Evolutionary conservation across 2,113 vertebrate genomes (phyloP).

Genomic region (Aegotheles bennettii): DNA sequence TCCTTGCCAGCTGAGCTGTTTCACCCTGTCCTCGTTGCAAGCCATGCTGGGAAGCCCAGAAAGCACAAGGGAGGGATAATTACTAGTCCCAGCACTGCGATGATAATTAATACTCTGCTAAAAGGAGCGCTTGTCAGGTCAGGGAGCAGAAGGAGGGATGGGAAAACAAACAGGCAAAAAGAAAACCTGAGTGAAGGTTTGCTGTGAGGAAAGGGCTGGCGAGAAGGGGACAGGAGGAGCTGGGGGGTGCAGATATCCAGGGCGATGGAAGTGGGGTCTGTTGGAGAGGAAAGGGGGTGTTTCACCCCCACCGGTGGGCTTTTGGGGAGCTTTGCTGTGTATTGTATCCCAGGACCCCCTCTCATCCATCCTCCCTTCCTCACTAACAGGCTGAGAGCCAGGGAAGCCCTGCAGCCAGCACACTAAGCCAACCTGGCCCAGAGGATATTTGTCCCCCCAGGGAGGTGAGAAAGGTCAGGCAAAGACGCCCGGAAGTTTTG

Average conservation of each 20-base stretch:
- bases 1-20: slow-evolving; percentile 5
- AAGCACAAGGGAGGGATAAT: slow-evolving; percentile 60
- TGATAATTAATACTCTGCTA: slow-evolving; percentile 60
- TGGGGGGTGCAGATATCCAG: not conserved
- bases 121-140: slow-evolving; percentile 13
- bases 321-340: not conserved
- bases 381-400: not conserved
- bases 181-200: not conserved
- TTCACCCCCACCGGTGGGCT: not conserved
- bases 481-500: not conserved
- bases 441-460: not conserved
- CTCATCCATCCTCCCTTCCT: not conserved
- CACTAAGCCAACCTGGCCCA: not conserved
- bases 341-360: not conserved
- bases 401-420: not conserved
- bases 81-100: slow-evolving; percentile 1
- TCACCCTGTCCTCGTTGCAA: not conserved
- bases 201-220: not conserved
- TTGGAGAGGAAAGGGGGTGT: not conserved
- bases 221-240: not conserved
- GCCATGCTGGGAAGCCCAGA: slow-evolving; percentile 10
- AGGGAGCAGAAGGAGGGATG: not conserved
- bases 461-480: not conserved
- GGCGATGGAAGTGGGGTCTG: not conserved
- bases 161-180: not conserved